Evolutionary conservation across 1,140 invertebrate genomes (phyloP).

Genomic region (Papilio xuthus): DNA sequence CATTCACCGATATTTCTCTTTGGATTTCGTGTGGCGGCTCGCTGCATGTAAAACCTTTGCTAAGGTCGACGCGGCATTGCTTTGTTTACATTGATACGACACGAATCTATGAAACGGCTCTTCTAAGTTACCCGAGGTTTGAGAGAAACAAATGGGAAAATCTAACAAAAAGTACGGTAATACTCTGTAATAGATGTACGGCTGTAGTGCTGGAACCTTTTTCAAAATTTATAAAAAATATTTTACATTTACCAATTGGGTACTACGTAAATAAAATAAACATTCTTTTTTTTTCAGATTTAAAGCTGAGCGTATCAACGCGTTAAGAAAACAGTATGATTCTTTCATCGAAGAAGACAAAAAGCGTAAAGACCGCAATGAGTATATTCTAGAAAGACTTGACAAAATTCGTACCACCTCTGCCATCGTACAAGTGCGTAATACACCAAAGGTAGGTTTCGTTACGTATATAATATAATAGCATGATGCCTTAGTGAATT

Average conservation of each 20-base stretch:
- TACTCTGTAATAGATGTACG: background rate
- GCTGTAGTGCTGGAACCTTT: background rate
- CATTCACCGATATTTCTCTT: constrained; percentile 44
- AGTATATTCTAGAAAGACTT: constrained; percentile 67
- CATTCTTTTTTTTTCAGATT: constrained; percentile 51
- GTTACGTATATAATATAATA: background rate
- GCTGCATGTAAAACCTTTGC: constrained; percentile 53
- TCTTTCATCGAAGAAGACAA: constrained; percentile 75
- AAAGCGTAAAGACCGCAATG: constrained; percentile 71
- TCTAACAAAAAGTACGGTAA: constrained; percentile 63
- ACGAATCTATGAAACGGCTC: constrained; percentile 38
- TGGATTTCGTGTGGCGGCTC: constrained; percentile 40
- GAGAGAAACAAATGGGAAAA: constrained; percentile 58
- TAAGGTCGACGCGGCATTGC: constrained; percentile 68
- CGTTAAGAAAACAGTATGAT: constrained; percentile 72
- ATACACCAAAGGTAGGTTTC: constrained; percentile 44
- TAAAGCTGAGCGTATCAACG: constrained; percentile 70
- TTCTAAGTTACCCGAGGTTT: constrained; percentile 20
- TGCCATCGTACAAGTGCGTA: constrained; percentile 48
- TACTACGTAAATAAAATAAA: no score
- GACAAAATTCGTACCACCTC: constrained; percentile 65
- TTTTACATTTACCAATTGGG: background rate
- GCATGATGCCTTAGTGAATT: background rate
- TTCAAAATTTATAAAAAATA: background rate
- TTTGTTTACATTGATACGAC: constrained; percentile 62